These are phyloP conservation scores for Brachionus koreanus DNA, from an alignment of 1,140 invertebrate genomes.

Conservation along the genomic window DNA sequence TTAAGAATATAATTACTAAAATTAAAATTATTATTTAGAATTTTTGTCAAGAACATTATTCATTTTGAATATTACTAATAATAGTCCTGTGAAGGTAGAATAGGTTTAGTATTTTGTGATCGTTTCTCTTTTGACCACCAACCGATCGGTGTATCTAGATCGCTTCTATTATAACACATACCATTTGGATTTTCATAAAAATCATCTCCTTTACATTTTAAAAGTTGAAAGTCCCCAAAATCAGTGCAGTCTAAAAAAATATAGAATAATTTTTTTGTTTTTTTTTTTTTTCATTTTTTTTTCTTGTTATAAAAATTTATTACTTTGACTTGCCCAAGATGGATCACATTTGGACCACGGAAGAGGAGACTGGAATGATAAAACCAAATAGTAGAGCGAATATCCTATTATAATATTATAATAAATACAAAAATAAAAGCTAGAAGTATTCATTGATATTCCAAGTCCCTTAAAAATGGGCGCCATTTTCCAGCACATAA, in stretches of 20 bases:
- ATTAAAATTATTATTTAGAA: neutral
- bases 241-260: slow-evolving; percentile 43
- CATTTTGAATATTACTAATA: neutral
- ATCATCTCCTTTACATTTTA: neutral
- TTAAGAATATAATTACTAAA: slow-evolving; percentile 55
- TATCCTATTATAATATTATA: slow-evolving; percentile 92
- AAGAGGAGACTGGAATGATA: slow-evolving; percentile 76
- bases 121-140: slow-evolving; percentile 36
- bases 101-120: slow-evolving; percentile 60
- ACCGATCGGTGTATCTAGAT: neutral
- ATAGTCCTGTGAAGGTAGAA: slow-evolving; percentile 46
- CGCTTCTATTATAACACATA: slow-evolving; percentile 9
- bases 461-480: slow-evolving; percentile 54
- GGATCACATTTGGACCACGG: slow-evolving; percentile 80
- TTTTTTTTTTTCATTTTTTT: neutral
- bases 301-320: neutral
- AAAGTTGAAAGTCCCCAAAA: slow-evolving; percentile 26
- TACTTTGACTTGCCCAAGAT: slow-evolving; percentile 63
- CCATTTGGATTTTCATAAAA: neutral
- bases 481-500: slow-evolving; percentile 58
- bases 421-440: slow-evolving; percentile 64
- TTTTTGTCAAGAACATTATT: neutral
- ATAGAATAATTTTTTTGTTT: neutral
- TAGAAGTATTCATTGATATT: slow-evolving; percentile 45
- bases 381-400: slow-evolving; percentile 85